These are phyloP conservation scores for Sphyrna mokarran DNA, from an alignment of 2,113 vertebrate genomes.

Conservation along the genomic window DNA sequence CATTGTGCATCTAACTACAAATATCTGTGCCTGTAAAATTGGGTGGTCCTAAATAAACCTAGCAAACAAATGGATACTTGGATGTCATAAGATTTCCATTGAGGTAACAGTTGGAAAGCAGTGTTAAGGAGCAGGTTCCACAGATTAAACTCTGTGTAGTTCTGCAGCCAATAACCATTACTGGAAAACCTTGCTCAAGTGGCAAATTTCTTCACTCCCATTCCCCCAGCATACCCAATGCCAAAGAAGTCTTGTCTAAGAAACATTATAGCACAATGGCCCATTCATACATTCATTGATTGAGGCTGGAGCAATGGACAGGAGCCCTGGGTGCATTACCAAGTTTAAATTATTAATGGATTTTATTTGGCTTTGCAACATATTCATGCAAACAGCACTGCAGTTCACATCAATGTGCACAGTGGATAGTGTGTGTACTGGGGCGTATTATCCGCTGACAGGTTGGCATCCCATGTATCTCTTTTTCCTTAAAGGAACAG, in stretches of 20 bases:
- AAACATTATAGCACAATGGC: not conserved
- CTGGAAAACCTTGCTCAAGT: not conserved
- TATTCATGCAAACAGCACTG: not conserved
- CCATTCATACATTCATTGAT: not conserved
- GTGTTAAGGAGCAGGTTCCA: not conserved
- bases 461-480: not conserved
- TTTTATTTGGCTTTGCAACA: not conserved
- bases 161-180: not conserved
- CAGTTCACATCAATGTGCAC: not conserved
- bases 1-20: not conserved
- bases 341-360: not conserved
- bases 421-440: not conserved
- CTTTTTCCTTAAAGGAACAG: not conserved
- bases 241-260: not conserved
- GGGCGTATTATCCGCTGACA: not conserved
- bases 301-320: not conserved
- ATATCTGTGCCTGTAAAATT: not conserved
- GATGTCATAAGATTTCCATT: not conserved
- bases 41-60: not conserved
- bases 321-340: not conserved
- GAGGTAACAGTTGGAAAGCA: not conserved
- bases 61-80: not conserved
- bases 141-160: not conserved
- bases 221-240: not conserved
- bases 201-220: not conserved